Percentiles rank a stretch among this genome's conserved stretches.
These are phyloP conservation scores for Mycalesis mineus DNA, from an alignment of 2,888 invertebrate species.

Conservation along the genomic window DNA sequence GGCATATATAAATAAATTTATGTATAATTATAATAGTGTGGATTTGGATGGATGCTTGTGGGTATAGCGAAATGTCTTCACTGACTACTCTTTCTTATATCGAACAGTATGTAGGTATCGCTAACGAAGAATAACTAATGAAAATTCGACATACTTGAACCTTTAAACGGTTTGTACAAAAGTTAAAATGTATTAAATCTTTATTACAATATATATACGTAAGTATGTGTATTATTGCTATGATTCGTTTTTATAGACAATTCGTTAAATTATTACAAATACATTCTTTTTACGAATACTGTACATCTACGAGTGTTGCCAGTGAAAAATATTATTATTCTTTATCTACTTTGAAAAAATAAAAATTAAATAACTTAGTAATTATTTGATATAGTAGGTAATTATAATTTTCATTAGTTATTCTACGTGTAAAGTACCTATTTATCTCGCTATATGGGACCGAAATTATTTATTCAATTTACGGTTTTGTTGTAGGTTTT, in stretches of 20 bases:
- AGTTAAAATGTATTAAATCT: too few relatives aligned
- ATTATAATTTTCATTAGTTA: not conserved
- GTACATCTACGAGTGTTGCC: too few relatives aligned
- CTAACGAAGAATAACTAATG: constrained; percentile 5
- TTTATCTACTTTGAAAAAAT: too few relatives aligned
- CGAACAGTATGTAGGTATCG: not conserved
- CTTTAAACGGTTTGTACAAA: too few relatives aligned
- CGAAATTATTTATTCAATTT: constrained; percentile 40
- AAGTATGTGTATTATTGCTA: too few relatives aligned
- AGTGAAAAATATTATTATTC: too few relatives aligned
- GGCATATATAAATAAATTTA: constrained; percentile 48
- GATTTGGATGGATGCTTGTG: constrained; percentile 62
- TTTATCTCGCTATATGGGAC: constrained; percentile 45
- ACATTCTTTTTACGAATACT: not conserved
- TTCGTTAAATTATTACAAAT: too few relatives aligned
- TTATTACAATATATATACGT: too few relatives aligned
- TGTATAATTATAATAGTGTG: constrained; percentile 55
- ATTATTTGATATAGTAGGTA: too few relatives aligned
- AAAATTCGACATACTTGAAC: not conserved
- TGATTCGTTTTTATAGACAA: too few relatives aligned
- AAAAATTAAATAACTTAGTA: too few relatives aligned
- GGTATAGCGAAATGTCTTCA: constrained; percentile 41
- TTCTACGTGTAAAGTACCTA: constrained; percentile 21
- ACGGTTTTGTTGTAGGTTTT: constrained; percentile 42
- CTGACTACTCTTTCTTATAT: constrained; percentile 11